phyloP scores from a whole-genome alignment of 2,113 vertebrate species.

The Pionites leucogaster region DNA sequence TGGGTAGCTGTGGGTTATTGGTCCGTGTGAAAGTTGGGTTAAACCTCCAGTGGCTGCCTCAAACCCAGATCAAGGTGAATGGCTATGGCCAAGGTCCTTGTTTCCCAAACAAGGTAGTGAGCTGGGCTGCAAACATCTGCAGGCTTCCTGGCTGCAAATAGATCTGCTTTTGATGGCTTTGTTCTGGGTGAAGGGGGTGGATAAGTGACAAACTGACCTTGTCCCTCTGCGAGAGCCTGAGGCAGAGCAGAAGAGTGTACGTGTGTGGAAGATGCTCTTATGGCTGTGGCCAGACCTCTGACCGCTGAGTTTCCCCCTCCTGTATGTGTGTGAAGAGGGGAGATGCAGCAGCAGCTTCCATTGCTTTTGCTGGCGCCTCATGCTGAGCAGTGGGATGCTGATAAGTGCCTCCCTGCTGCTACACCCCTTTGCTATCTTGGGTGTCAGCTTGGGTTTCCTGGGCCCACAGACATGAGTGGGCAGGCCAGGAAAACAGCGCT shows the following conservation, averaged over 20 bases:
- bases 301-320: fast-evolving
- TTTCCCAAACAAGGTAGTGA: constrained; percentile 37
- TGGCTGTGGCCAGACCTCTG: background rate
- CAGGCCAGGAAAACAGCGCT: background rate
- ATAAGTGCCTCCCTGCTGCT: background rate
- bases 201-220: background rate
- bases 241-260: background rate
- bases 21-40: background rate
- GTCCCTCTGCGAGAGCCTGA: background rate
- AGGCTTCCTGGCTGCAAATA: background rate
- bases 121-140: background rate
- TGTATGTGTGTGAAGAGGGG: fast-evolving
- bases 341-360: background rate
- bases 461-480: background rate
- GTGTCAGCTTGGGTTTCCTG: background rate
- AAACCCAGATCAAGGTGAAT: background rate
- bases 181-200: background rate
- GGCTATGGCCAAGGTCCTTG: background rate
- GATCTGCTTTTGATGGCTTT: background rate
- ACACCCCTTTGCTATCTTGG: background rate
- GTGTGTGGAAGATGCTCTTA: background rate
- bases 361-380: background rate
- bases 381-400: background rate
- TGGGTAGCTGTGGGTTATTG: background rate
- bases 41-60: background rate